phyloP scores from a whole-genome alignment of 2,113 vertebrate genomes.

The Chlorodrepanis virens region DNA sequence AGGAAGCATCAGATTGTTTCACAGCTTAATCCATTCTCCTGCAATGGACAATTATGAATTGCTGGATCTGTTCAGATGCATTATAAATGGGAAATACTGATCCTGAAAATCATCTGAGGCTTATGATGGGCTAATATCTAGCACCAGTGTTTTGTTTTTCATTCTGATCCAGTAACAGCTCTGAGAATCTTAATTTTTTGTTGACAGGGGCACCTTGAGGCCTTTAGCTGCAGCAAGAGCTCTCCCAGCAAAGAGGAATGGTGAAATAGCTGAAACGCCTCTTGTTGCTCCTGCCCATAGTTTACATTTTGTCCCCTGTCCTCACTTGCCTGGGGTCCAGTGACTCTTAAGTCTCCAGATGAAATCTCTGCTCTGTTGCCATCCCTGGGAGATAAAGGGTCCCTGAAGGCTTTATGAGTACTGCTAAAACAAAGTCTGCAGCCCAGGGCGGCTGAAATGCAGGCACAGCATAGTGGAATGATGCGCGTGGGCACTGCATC shows the following conservation, averaged over 20 bases:
- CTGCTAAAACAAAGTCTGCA: constrained; percentile 4
- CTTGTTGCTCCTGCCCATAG: rapidly evolving
- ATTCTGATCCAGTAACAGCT: neutral
- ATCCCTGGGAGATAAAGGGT: neutral
- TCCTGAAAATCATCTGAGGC: neutral
- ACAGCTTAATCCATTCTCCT: neutral
- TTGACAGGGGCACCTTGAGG: neutral
- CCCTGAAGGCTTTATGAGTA: neutral
- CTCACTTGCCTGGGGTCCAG: neutral
- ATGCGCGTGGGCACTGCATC: neutral
- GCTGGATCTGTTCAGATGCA: neutral
- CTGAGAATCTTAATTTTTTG: neutral
- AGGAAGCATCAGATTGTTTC: neutral
- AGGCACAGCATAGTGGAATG: neutral
- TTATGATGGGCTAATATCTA: neutral
- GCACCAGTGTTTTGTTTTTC: neutral
- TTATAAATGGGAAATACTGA: neutral
- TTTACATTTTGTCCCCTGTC: neutral
- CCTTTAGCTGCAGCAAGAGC: neutral
- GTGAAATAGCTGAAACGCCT: neutral
- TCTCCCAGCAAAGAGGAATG: neutral
- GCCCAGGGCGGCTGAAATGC: neutral
- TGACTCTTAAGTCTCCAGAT: neutral
- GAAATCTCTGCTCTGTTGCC: neutral
- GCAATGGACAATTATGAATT: neutral